phyloP scores from a whole-genome alignment of 1,140 invertebrate genomes.

The Anoplolepis gracilipes region DNA sequence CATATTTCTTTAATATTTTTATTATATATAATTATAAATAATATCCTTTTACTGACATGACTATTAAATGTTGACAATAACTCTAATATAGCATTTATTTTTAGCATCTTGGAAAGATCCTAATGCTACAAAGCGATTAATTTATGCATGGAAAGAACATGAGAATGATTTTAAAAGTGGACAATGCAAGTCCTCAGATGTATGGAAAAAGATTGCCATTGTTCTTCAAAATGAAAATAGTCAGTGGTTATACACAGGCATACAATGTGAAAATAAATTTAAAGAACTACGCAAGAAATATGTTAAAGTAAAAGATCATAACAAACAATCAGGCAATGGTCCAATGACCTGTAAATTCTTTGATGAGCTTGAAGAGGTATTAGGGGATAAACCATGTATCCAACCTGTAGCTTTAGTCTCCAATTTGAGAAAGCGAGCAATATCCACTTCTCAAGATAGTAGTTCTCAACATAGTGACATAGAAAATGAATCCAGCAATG shows the following conservation, averaged over 20 bases:
- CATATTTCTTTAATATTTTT: background rate
- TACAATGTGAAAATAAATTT: background rate
- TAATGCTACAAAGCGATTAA: background rate
- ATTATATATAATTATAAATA: background rate
- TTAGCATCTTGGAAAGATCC: background rate
- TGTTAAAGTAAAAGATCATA: background rate
- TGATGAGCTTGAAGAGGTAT: background rate
- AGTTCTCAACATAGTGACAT: background rate
- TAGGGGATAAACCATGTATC: background rate
- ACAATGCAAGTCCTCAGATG: background rate
- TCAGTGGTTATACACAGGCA: background rate
- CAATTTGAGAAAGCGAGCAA: background rate
- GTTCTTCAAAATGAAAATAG: conserved; percentile 4
- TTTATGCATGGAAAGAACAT: conserved; percentile 1
- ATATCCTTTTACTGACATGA: background rate
- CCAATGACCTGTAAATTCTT: background rate
- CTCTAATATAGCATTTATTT: background rate
- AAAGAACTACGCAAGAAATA: background rate
- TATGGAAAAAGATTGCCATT: background rate
- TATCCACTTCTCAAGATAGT: background rate
- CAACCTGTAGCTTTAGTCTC: background rate
- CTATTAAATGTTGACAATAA: background rate
- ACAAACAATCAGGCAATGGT: background rate
- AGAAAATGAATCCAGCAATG: background rate
- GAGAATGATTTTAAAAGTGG: background rate